Percentiles rank a stretch among this genome's conserved stretches.
Conservation (phyloP, 35 echinoderm and acorn worm species). For the Heliocidaris tuberculata region DNA sequence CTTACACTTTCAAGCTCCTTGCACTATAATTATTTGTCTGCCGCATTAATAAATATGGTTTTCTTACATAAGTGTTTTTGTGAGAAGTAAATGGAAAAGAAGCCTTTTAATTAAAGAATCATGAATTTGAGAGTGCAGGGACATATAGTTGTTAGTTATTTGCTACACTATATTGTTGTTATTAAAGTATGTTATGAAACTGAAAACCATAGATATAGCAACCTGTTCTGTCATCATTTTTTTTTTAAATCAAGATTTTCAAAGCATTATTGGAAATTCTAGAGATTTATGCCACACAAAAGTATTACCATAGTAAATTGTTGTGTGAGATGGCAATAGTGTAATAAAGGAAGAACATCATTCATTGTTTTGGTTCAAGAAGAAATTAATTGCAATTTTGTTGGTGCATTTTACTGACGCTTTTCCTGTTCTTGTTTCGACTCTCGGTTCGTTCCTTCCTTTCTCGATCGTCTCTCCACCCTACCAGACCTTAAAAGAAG, state of each 20-base stretch:
- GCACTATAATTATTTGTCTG: too few species aligned
- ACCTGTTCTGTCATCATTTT: too few species aligned
- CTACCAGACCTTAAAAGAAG: conserved; percentile 98
- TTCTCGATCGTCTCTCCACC: conserved; percentile 59
- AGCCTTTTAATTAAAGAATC: neutral
- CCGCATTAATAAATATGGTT: too few species aligned
- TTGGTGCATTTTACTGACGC: conserved; percentile 81
- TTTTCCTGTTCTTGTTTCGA: conserved; percentile 97
- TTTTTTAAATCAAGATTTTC: neutral
- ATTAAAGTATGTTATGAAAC: neutral
- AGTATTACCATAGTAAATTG: neutral
- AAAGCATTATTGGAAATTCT: neutral
- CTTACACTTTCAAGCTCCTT: neutral
- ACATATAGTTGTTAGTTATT: neutral
- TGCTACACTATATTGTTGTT: neutral
- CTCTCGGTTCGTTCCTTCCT: conserved; percentile 70
- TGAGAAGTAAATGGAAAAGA: too few species aligned
- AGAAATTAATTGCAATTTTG: conserved; percentile 10
- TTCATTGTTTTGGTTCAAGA: neutral
- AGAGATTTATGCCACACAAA: neutral
- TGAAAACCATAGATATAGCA: neutral
- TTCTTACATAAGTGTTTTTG: too few species aligned
- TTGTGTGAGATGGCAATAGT: neutral
- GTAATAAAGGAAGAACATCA: neutral
- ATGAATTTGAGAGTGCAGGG: neutral